Evolutionary conservation across 2,113 vertebrate genomes (phyloP), one percentile per base, ranked within the genome.

Genomic region (Tetrax tetrax): DNA sequence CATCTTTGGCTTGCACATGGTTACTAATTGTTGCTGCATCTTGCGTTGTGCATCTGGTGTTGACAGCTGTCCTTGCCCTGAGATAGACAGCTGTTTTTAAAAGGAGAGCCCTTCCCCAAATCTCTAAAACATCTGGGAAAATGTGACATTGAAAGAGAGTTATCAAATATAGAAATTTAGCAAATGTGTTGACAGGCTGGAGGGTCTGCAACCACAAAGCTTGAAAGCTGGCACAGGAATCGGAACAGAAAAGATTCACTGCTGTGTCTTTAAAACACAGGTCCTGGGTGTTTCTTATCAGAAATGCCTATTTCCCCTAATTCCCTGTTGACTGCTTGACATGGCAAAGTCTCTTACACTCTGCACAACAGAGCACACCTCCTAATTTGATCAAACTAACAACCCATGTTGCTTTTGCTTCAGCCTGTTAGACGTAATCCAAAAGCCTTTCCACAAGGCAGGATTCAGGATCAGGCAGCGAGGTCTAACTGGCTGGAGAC

Each of bases 11-110:
- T 96, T 80, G 78, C 75, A 83, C 89, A 83, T 50, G 31, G 78
- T 93, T 93, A 87, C 78, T 95, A 91, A 93, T 87, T 93, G 93
- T 94, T 87, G 87, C 74, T 87, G 78, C 41, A 27, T 85, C 57
- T 94, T 89, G 43, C 72, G 61, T 54, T 65, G 91, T 91, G 69
- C 91, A 95, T 89, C 94, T 96, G 94, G 48, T 93, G 75, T 77
- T 88, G 90, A 93, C 89, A 95, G 89, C 96, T 96, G 95, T 82
- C 47, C 0, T 83, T 83, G 41, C 70, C 81, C 57, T 86, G 82
- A 77, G 84, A 93, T 91, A 82, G 75, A 61, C 81, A 96, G 82
- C 75, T 96, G 90, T 60, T 95, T 93, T 54, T n/a, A 79, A 72
- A 86, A 68, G 48, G 65, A 76, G 43, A 69, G 38, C 28, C 82